Base-by-base conservation (phyloP, 2,888 invertebrate genomes). In the Diarsia mendica region DNA sequence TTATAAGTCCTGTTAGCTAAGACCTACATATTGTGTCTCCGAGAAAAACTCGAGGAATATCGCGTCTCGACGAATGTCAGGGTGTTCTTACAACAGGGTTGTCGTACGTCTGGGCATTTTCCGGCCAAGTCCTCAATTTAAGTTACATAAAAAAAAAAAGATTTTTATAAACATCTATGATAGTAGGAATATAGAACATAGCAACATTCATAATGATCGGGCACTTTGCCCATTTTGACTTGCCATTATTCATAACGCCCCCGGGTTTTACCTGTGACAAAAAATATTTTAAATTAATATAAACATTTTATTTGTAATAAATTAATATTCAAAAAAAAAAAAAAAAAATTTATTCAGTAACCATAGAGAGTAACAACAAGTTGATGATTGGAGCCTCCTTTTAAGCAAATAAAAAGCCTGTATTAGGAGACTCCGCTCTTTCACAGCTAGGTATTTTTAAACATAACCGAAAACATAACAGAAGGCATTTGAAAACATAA, bases 1-100 rank as follows among this genome's bases (percentile, higher is more conserved):
- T 82, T 80, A 71, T 60, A 82, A 60, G 70, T 82, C 82, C 58
- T 82, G 23, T 48, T 33, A 82, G 65, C 82, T 72, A 72, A 72
- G 64, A 77, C 67, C 49, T 76, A 65, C 55, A 68, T 71, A 58
- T 76, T 71, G 64, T 77, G 71, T 71, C 49, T 67, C 23, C 13
- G n/a, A 60, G 44, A 77, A 82, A 80, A 82, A 77, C 67, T 33
- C 46, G 44, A 71, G 64, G 49, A 68, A 82, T 77, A 77, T 67
- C 65, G 67, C 39, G 61, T n/a, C 55, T 61, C 15, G 5, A 33
- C 6, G 3, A 67, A 49, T 9, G 15, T 66, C 63, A 61, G 44
- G 15, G 48, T 2, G 28, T 15, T 55, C 13, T 63, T 8, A 73
- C 48, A 55, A 5, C 23, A 13, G 55, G 55, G 13, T 23, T 23